Evolutionary conservation across 2,797 vertebrate genomes (phyloP).

Genomic region (Rhyacichthys aspro): DNA sequence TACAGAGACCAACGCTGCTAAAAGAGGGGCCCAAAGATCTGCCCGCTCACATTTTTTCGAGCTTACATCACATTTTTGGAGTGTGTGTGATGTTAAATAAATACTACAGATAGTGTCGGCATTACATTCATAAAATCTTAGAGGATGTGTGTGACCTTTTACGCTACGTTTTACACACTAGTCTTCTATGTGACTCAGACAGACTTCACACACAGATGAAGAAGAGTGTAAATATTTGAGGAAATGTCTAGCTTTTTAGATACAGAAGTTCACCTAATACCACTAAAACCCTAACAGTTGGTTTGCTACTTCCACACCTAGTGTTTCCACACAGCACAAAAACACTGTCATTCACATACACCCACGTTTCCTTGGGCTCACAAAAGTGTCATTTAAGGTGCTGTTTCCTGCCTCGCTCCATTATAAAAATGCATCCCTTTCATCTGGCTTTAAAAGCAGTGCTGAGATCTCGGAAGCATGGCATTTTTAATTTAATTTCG

Average conservation of each 20-base stretch:
- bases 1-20: conserved; percentile 21
- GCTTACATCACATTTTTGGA: conserved; percentile 6
- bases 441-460: conserved; percentile 29
- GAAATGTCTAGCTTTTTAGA: conserved; percentile 13
- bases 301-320: conserved; percentile 24
- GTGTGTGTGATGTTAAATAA: not conserved
- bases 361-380: not conserved
- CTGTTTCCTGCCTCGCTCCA: conserved; percentile 24
- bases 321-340: conserved; percentile 6
- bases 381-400: conserved; percentile 3
- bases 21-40: conserved; percentile 8
- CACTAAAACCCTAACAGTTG: conserved; percentile 30
- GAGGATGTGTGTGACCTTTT: not conserved
- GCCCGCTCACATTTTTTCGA: conserved; percentile 15
- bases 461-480: conserved; percentile 16
- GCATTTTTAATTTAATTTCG: conserved; percentile 16
- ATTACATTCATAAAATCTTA: conserved; percentile 3
- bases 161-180: not conserved
- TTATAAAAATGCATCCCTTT: conserved; percentile 30
- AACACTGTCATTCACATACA: conserved; percentile 11
- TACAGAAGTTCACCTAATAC: not conserved
- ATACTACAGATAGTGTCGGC: not conserved
- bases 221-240: conserved; percentile 16
- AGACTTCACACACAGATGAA: conserved; percentile 10
- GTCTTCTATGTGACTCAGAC: conserved; percentile 5